Conservation (phyloP, 2,888 invertebrate genomes). For the Mythimna lalbum region DNA sequence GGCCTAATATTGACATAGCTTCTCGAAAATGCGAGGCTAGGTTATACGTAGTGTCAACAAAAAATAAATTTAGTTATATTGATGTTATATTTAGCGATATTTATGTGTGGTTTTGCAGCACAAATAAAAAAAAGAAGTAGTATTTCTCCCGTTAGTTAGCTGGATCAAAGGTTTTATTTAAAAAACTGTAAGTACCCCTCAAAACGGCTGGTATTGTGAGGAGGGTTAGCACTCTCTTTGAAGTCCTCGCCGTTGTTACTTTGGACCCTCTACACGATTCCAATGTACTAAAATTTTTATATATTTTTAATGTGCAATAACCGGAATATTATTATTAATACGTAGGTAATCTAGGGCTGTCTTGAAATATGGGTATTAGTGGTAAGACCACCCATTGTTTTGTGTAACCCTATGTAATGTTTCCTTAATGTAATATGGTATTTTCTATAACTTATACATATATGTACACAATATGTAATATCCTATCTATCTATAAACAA, state of each 20-base stretch:
- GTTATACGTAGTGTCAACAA: slow-evolving; percentile 15
- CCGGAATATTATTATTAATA: too few relatives aligned
- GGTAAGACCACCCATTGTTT: neutral
- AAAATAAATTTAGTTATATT: slow-evolving; percentile 2
- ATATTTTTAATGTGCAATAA: too few relatives aligned
- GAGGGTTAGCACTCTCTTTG: too few relatives aligned
- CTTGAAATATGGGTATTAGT: neutral
- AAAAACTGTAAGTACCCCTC: too few relatives aligned
- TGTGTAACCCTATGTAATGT: neutral
- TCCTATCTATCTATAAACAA: neutral
- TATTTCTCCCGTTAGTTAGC: too few relatives aligned
- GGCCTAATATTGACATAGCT: slow-evolving; percentile 28
- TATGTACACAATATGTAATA: neutral
- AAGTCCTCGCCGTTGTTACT: too few relatives aligned
- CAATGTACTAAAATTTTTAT: too few relatives aligned
- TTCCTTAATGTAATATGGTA: neutral
- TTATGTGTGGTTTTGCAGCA: neutral
- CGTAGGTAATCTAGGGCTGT: neutral
- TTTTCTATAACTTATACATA: too few relatives aligned
- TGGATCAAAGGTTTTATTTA: too few relatives aligned
- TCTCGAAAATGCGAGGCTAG: slow-evolving; percentile 10
- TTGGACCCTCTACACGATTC: too few relatives aligned
- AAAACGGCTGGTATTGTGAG: too few relatives aligned
- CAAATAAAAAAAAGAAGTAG: neutral
- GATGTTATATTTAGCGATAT: neutral